These are phyloP conservation scores for Villa cingulata DNA, from an alignment of 2,888 invertebrate genomes.

Conservation along the genomic window DNA sequence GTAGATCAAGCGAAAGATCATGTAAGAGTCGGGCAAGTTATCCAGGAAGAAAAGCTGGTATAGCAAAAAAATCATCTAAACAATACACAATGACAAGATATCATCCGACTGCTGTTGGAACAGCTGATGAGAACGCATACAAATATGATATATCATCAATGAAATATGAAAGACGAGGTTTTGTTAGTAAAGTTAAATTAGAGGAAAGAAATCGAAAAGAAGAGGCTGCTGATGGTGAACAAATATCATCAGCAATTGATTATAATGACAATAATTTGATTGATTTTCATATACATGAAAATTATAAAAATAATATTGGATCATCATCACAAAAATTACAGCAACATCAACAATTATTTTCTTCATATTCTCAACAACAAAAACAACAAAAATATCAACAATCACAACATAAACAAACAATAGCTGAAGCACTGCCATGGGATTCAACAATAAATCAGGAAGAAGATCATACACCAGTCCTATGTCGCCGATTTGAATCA, in stretches of 20 bases:
- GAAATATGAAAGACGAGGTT: conserved; percentile 35
- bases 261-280: conserved; percentile 36
- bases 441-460: conserved; percentile 28
- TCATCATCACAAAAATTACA: conserved; percentile 12
- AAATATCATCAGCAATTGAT: conserved; percentile 18
- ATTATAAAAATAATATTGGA: conserved; percentile 9
- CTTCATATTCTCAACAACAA: conserved; percentile 3
- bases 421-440: conserved; percentile 35
- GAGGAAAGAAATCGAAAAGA: conserved; percentile 20
- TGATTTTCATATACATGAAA: conserved; percentile 25
- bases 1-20: conserved; percentile 50
- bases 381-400: conserved; percentile 11
- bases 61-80: conserved; percentile 25
- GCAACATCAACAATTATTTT: conserved; percentile 1
- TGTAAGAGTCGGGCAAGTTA: conserved; percentile 43
- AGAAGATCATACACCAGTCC: conserved; percentile 27
- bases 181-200: conserved; percentile 27
- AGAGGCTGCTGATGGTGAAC: conserved; percentile 19
- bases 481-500: conserved; percentile 35
- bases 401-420: conserved; percentile 13
- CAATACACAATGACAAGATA: neutral
- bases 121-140: conserved; percentile 30
- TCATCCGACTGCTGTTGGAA: neutral
- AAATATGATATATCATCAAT: conserved; percentile 32
- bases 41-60: conserved; percentile 38